Evolutionary conservation across 2,113 vertebrate genomes (phyloP).

Genomic region (Lophura nycthemera): DNA sequence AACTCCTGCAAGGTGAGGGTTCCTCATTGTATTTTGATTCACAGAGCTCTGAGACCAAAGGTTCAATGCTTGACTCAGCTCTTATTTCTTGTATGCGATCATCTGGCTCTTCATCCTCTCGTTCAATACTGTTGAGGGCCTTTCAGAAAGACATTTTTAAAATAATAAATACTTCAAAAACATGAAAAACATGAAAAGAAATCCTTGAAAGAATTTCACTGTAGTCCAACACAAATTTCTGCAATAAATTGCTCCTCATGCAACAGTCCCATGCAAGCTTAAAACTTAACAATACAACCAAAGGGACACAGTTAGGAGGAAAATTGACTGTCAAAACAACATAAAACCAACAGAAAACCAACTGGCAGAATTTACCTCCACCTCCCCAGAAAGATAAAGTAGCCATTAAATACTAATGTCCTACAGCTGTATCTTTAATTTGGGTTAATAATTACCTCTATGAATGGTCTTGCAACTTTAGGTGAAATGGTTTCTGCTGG

Average conservation of each 20-base stretch:
- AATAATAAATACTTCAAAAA: background rate
- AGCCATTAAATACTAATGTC: background rate
- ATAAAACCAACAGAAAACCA: background rate
- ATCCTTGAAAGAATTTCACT: background rate
- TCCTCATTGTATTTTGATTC: conserved; percentile 76
- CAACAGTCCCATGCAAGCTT: background rate
- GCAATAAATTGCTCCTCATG: background rate
- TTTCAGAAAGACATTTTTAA: conserved; percentile 56
- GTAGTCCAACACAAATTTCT: background rate
- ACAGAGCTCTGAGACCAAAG: conserved; percentile 41
- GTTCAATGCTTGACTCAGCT: conserved; percentile 38
- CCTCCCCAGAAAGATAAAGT: background rate
- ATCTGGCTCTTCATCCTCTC: conserved; percentile 67
- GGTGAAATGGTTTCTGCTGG: conserved; percentile 90
- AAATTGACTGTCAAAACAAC: background rate
- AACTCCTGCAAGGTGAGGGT: conserved; percentile 86
- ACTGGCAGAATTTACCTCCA: background rate
- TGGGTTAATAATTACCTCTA: conserved; percentile 74
- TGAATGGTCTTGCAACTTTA: conserved; percentile 90
- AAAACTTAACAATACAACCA: background rate
- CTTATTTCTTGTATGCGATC: conserved; percentile 3
- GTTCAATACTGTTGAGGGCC: conserved; percentile 90
- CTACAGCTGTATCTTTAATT: background rate
- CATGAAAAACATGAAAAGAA: background rate
- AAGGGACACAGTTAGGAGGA: background rate